phyloP scores from a whole-genome alignment of 2,113 vertebrate genomes.

The Oxyruncus cristatus region DNA sequence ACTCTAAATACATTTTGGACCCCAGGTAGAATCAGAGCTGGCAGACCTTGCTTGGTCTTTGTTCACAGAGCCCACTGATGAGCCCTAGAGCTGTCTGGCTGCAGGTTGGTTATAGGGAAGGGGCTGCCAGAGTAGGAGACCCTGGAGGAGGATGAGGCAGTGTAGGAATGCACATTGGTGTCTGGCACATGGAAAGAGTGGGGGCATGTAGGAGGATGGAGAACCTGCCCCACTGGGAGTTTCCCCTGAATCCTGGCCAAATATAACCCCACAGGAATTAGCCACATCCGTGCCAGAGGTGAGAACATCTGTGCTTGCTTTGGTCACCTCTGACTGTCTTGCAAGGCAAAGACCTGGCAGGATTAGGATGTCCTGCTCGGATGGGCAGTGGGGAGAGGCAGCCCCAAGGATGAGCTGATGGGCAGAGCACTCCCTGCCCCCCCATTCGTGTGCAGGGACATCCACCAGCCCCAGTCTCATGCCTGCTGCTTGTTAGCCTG shows the following conservation, averaged over 20 bases:
- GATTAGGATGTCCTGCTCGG: not conserved
- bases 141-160: not conserved
- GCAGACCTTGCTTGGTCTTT: not conserved
- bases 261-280: not conserved
- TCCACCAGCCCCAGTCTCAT: not conserved
- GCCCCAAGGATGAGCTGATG: not conserved
- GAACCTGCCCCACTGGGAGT: not conserved
- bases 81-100: not conserved
- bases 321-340: not conserved
- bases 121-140: not conserved
- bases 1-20: not conserved
- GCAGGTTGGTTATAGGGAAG: not conserved
- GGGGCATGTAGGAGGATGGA: not conserved
- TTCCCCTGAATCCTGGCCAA: not conserved
- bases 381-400: not conserved
- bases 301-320: not conserved
- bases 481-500: not conserved
- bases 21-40: not conserved
- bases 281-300: not conserved
- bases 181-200: not conserved
- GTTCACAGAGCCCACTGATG: not conserved
- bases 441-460: not conserved
- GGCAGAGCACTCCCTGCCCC: not conserved
- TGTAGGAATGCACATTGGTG: accelerated
- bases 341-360: not conserved